Evolutionary conservation across 2,113 vertebrate species (phyloP), one percentile per base, ranked within the genome.

Genomic region (Xyliphius kryptos): DNA sequence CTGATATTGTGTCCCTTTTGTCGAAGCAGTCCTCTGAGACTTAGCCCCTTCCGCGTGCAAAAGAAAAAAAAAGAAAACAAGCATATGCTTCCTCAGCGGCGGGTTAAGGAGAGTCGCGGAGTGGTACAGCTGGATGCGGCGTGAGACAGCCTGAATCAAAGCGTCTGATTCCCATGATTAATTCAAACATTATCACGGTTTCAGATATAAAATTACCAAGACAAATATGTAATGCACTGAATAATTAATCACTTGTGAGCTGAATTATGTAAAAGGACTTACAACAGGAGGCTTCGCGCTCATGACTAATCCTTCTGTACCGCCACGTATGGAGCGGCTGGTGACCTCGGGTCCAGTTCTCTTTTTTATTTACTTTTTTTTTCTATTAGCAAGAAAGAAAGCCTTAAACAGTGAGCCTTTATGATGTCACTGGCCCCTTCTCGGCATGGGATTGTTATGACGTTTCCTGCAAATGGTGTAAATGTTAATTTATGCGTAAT

Each of bases 31-130:
- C 90, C 80, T 19, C 72, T 50, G 85, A 87, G 87, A 86, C 77
- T 83, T 76, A 73, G 79, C 81, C 81, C 73, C 61, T 76, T 83
- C 81, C 84, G 79, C 80, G 82, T 78, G 76, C 74, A 21, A 46
- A 66, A 80, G n/a, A 76, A 76, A 80, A 66, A 56, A 87, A 37
- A 48, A 65, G 26, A 80, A 77, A 76, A 79, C 66, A 59, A 88
- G 88, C 93, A 96, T 97, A 96, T 97, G 93, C 82, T 91, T 86
- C 80, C 62, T 67, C 78, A 80, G 88, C 86, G 80, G 79, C 82
- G 76, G 83, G 87, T 82, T 83, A 83, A 85, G 82, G 78, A n/a
- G n/a, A 87, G 85, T 74, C 77, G n/a, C n/a, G n/a, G n/a, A n/a
- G n/a, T 73, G 63, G 81, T 89, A 87, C 94, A 96, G 93, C 92